phyloP scores from a whole-genome alignment of 2,797 vertebrate species.

The Otus scops region DNA sequence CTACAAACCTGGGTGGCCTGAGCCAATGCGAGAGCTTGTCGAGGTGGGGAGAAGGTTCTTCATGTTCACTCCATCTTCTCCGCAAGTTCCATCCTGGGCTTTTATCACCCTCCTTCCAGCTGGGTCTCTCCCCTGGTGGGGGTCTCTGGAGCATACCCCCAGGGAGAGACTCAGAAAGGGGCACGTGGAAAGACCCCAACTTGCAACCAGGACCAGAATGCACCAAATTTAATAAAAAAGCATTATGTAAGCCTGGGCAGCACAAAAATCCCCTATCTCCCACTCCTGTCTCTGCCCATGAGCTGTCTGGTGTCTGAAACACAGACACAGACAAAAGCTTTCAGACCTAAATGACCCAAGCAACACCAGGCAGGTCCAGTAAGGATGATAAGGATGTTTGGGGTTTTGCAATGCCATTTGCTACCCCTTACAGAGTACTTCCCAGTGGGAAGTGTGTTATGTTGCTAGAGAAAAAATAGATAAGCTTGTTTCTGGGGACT shows the following conservation, averaged over 20 bases:
- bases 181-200: neutral
- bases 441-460: neutral
- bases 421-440: fast-evolving
- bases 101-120: neutral
- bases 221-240: neutral
- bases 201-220: neutral
- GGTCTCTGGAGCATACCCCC: neutral
- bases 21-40: fast-evolving
- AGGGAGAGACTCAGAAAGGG: neutral
- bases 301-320: neutral
- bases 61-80: neutral
- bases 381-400: neutral
- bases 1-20: neutral
- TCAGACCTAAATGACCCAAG: neutral
- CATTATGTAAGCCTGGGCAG: neutral
- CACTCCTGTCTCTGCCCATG: neutral
- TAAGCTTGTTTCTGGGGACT: neutral
- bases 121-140: neutral
- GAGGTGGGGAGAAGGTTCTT: neutral
- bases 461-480: neutral
- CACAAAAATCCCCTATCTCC: neutral
- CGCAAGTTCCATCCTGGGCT: neutral
- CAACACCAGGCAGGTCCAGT: neutral
- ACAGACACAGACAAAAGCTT: neutral
- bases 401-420: neutral